Evolutionary conservation across 1,140 invertebrate species (phyloP), one percentile per base, ranked within the genome.

Genomic region (Magallana ariakensis): DNA sequence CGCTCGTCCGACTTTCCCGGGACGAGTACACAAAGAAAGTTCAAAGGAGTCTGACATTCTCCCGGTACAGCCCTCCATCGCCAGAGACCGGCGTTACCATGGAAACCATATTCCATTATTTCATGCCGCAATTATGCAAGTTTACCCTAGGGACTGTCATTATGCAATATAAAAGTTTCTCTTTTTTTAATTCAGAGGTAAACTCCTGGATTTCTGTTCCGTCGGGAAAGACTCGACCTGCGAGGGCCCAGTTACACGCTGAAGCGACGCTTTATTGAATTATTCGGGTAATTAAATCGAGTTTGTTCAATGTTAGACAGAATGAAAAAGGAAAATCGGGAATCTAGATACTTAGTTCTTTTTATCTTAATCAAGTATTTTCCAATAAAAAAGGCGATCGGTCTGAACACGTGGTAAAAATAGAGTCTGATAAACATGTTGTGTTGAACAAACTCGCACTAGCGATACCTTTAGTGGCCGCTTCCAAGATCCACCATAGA

Each of bases 1-100:
- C 13, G 22, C 10, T 9, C 19, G 13, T 19, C 66, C 26, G 66
- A 26, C 22, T 75, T 46, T 46, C 33, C 66, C 33, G 33, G 66
- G 66, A 75, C 66, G 22, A 75, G 22, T 75, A 75, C 22, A 75
- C 66, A 75, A 75, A 75, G 66, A 75, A 75, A 75, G 66, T 75
- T 75, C 66, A 75, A 75, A 75, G 66, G 66, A 75, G 22, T 15
- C 66, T 22, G 66, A 75, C 66, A 75, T 26, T 75, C 66, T 75
- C 66, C 66, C 13, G 22, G 22, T 75, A 46, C 66, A 75, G 33
- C 9, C 22, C 66, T 75, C 33, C 66, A 19, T 75, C 66, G 22
- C 66, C 19, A 75, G 66, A 75, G 66, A 75, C 66, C 22, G 33
- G 66, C 66, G 22, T 75, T 75, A 33, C 66, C 22, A 75, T 26